phyloP scores from a whole-genome alignment of 2,797 vertebrate genomes.

The Melanitta fusca region DNA sequence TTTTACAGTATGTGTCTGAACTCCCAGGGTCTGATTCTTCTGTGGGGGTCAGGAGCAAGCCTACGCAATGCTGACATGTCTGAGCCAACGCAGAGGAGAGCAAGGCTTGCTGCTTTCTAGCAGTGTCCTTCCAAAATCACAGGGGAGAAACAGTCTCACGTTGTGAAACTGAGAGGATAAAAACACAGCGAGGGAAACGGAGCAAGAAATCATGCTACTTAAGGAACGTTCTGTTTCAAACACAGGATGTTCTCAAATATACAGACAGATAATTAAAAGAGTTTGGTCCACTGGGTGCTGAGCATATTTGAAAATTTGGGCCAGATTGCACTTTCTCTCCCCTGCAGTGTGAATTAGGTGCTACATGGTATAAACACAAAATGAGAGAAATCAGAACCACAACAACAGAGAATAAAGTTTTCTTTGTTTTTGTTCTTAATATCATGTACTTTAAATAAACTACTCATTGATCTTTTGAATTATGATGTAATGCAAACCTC shows the following conservation, averaged over 20 bases:
- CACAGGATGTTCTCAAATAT: background rate
- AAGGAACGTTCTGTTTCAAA: slow-evolving; percentile 20
- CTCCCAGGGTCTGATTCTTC: background rate
- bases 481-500: background rate
- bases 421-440: background rate
- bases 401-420: background rate
- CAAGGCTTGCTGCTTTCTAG: background rate
- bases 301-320: slow-evolving; percentile 29
- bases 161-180: background rate
- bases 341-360: background rate
- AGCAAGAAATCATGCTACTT: slow-evolving; percentile 23
- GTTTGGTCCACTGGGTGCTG: slow-evolving; percentile 10
- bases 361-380: background rate
- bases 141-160: background rate
- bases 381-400: background rate
- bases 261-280: slow-evolving; percentile 43
- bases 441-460: background rate
- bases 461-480: background rate
- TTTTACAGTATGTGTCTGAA: slow-evolving; percentile 36
- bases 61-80: background rate
- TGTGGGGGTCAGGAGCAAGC: background rate
- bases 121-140: background rate
- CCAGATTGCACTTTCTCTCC: background rate
- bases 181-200: background rate
- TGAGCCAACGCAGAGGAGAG: rapidly evolving